A percentile compares a stretch with the other conserved stretches of the same genome.
phyloP scores from a whole-genome alignment of 1,140 invertebrate genomes.

The Heterodera carotae region DNA sequence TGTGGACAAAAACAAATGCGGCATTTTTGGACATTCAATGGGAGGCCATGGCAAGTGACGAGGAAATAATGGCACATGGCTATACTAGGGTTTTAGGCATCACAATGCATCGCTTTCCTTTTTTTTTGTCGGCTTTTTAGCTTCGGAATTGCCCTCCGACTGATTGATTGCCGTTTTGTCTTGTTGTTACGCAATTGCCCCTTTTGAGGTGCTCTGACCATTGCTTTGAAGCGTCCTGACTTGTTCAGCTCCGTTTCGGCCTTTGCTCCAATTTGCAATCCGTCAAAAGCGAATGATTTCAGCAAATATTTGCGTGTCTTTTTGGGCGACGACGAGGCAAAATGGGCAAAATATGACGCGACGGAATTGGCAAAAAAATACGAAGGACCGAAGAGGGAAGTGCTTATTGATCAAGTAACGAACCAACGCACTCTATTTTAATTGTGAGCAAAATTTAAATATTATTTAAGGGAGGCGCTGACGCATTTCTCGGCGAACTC shows the following conservation, averaged over 20 bases:
- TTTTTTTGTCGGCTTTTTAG: too few relatives aligned
- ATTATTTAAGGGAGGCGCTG: slow-evolving; percentile 68
- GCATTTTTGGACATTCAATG: slow-evolving; percentile 67
- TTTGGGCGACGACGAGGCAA: slow-evolving; percentile 63
- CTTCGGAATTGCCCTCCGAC: too few relatives aligned
- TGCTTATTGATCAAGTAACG: slow-evolving; percentile 83
- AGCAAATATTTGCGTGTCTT: slow-evolving; percentile 79
- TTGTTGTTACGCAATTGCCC: too few relatives aligned
- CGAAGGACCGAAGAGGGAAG: slow-evolving; percentile 78
- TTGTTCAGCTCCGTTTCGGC: slow-evolving; percentile 86
- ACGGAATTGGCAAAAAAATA: slow-evolving; percentile 81
- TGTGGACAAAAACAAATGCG: slow-evolving; percentile 66
- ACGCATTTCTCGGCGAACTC: slow-evolving; percentile 83
- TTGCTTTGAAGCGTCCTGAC: slow-evolving; percentile 86
- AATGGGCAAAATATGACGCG: slow-evolving; percentile 86
- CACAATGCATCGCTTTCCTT: too few relatives aligned
- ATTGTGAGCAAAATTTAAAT: too few relatives aligned
- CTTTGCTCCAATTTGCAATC: slow-evolving; percentile 95
- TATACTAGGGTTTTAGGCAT: slow-evolving; percentile 18
- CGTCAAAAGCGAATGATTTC: slow-evolving; percentile 82
- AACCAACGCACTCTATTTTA: slow-evolving; percentile 68
- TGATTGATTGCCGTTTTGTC: too few relatives aligned
- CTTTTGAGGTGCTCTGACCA: slow-evolving; percentile 85
- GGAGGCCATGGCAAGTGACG: slow-evolving; percentile 55
- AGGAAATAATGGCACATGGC: too few relatives aligned